phyloP scores from a whole-genome alignment of 2,888 invertebrate species.

The Diaprepes abbreviatus region DNA sequence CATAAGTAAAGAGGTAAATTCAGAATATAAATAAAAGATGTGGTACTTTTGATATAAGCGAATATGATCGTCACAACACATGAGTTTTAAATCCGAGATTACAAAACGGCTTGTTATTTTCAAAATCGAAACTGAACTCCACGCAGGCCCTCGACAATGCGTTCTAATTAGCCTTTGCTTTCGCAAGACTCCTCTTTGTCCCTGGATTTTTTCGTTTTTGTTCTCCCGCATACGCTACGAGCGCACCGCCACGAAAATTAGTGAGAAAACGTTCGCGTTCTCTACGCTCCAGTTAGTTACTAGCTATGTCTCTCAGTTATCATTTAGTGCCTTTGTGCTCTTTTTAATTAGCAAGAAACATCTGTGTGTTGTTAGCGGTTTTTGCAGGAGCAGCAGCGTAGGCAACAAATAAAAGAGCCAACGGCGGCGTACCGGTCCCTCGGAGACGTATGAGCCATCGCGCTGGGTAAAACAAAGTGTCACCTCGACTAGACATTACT shows the following conservation, averaged over 20 bases:
- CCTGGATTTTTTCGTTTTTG: constrained; percentile 55
- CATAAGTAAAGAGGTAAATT: too few species aligned
- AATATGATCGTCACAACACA: neutral
- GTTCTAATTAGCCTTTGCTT: constrained; percentile 60
- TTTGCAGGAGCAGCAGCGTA: constrained; percentile 19
- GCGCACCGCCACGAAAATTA: constrained; percentile 54
- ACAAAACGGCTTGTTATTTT: constrained; percentile 59
- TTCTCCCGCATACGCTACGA: constrained; percentile 55
- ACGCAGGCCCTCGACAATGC: constrained; percentile 60
- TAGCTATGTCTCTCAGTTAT: constrained; percentile 55
- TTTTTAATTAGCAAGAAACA: constrained; percentile 67
- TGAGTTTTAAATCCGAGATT: constrained; percentile 57
- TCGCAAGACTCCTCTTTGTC: constrained; percentile 60
- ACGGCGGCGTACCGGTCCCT: constrained; percentile 27
- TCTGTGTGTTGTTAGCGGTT: constrained; percentile 63
- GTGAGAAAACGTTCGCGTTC: constrained; percentile 53
- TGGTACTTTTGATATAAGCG: too few species aligned
- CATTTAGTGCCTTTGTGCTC: constrained; percentile 60
- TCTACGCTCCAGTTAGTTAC: constrained; percentile 37
- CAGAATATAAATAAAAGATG: neutral
- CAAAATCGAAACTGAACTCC: constrained; percentile 58
- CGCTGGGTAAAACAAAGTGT: constrained; percentile 31
- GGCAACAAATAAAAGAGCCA: constrained; percentile 38
- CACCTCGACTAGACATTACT: constrained; percentile 43
- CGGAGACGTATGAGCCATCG: constrained; percentile 16